Conservation (phyloP, 1,140 invertebrate genomes). For the Trichonephila clavata region DNA sequence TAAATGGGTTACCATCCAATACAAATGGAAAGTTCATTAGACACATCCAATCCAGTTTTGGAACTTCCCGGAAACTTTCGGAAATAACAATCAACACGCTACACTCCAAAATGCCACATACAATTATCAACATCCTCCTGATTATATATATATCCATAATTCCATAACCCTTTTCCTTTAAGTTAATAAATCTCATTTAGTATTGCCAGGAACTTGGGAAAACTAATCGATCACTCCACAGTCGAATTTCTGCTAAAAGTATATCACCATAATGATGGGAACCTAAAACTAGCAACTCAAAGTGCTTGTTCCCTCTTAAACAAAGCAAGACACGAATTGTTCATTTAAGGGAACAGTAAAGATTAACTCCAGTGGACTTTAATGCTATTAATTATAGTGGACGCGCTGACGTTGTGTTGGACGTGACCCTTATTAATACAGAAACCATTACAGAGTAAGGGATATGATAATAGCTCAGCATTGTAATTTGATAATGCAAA, state of each 20-base stretch:
- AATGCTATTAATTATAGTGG: conserved; percentile 59
- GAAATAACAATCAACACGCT: neutral
- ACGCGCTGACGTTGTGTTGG: conserved; percentile 9
- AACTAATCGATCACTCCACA: neutral
- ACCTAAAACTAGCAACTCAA: neutral
- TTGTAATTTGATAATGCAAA: conserved; percentile 69
- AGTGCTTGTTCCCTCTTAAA: neutral
- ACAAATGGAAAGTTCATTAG: neutral
- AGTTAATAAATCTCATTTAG: neutral
- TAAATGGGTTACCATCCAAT: neutral
- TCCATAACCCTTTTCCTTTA: neutral
- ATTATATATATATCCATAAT: conserved; percentile 1
- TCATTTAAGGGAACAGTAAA: conserved; percentile 5
- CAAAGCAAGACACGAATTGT: conserved; percentile 7
- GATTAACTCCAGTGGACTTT: conserved; percentile 56
- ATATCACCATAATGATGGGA: neutral
- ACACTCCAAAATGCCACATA: neutral
- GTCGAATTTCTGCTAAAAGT: neutral
- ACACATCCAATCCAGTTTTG: neutral
- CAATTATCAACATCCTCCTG: neutral
- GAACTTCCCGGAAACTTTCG: neutral
- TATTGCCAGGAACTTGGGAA: neutral
- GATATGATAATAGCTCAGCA: conserved; percentile 62
- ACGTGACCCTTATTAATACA: conserved; percentile 63
- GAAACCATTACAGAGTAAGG: conserved; percentile 36